Base-by-base conservation (phyloP, 2,888 invertebrate genomes). In the Keiferia lycopersicella region DNA sequence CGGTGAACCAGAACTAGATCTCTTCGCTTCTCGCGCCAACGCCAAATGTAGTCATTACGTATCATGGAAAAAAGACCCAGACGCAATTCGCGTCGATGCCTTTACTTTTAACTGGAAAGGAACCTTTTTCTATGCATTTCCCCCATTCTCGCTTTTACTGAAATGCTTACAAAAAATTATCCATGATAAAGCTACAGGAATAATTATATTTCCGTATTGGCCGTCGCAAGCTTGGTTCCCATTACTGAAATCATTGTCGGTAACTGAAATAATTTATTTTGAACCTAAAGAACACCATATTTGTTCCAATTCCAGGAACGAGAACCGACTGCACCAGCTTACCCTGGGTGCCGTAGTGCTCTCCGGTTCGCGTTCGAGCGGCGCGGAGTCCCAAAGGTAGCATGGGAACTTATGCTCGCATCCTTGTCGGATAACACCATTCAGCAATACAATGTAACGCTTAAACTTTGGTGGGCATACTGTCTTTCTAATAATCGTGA, bases 81-180 rank as follows among this genome's bases (percentile, higher is more conserved):
- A 39, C 20, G 66, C 66, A 6, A 50, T 12, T 11, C 18, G n/a
- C 10, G 38, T 66, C 2, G 65, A 68, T 30, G 67, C 66, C 8
- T 69, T 68, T 30, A 67, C 69, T 0, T 0, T 67, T n/a, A 2
- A 20, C 2, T 69, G 68, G 67, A 10, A 64, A 34, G 10, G 22
- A 0, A 20, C 16, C 0, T 59, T 20, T 14, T 68, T 69, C 26
- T 68, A 70, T 58, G 70, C 67, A 0, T 65, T 68, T 18, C 65
- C 68, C 0, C 68, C 68, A 3, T 65, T 68, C 39, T 39, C 62
- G 0, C 18, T 66, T 0, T 39, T 66, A 18, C 2, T 51, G 12
- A 68, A 65, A 64, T 18, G 51, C 3, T 18, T 68, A 1, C 30
- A 60, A 65, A 68, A 68, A 39, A 64, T 69, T 1, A 62, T 64